Conservation (phyloP, 2,113 vertebrate genomes). For the Brachionichthys hirsutus region DNA sequence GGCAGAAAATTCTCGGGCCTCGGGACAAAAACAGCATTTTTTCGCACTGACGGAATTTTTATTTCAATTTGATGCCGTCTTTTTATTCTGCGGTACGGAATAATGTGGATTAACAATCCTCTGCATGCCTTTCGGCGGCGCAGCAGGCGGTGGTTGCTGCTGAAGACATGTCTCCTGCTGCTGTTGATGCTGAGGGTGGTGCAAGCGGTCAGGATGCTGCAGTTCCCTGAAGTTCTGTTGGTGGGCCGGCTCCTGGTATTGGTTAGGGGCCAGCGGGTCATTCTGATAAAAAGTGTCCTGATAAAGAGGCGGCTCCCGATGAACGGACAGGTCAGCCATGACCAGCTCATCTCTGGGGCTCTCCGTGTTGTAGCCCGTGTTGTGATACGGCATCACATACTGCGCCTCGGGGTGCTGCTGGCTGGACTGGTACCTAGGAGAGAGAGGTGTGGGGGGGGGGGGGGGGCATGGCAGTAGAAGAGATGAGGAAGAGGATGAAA, state of each 20-base stretch:
- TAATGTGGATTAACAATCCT: not conserved
- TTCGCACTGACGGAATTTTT: not conserved
- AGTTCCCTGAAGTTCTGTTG: conserved; percentile 41
- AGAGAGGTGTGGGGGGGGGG: not conserved
- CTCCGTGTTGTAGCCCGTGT: conserved; percentile 52
- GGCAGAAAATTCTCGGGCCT: no score
- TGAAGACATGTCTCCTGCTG: conserved; percentile 32
- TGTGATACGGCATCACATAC: conserved; percentile 52
- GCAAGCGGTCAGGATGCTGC: conserved; percentile 13
- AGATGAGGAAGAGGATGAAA: not conserved
- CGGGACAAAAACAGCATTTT: no score
- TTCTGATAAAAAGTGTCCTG: conserved; percentile 58
- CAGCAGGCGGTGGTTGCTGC: conserved; percentile 35
- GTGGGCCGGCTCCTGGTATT: conserved; percentile 43
- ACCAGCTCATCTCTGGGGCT: conserved; percentile 57
- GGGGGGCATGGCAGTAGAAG: not conserved
- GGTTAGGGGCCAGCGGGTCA: conserved; percentile 12
- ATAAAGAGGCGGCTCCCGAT: conserved; percentile 56
- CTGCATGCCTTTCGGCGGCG: conserved; percentile 46
- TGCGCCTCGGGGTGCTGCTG: conserved; percentile 65
- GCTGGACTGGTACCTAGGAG: conserved; percentile 69
- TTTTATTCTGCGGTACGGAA: not conserved
- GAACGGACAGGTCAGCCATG: conserved; percentile 67
- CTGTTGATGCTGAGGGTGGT: conserved; percentile 41
- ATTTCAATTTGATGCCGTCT: not conserved